Conservation (phyloP, 2,888 invertebrate species). For the Drosophila greeni region DNA sequence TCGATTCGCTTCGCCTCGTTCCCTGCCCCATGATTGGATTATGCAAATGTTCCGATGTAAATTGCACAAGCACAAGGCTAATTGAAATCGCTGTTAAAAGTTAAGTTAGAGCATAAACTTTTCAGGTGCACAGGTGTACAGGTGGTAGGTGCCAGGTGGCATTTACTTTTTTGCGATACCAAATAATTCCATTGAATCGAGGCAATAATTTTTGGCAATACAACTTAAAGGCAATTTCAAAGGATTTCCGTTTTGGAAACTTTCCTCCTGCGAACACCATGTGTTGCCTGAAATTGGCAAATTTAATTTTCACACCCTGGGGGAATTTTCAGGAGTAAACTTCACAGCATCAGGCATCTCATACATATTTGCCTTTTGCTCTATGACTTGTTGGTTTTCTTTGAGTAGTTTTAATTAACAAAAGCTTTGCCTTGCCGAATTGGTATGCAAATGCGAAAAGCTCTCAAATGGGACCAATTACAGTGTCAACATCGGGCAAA, state of each 20-base stretch:
- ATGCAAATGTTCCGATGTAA: constrained; percentile 47
- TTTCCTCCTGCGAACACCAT: not conserved
- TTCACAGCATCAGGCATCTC: constrained; percentile 24
- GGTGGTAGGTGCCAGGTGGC: constrained; percentile 8
- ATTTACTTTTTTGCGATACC: not conserved
- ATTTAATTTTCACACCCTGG: constrained; percentile 50
- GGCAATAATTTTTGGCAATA: constrained; percentile 13
- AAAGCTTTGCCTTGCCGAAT: constrained; percentile 10
- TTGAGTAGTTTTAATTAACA: constrained; percentile 32
- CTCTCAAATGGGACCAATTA: constrained; percentile 30
- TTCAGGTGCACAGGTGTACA: not conserved
- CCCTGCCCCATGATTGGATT: constrained; percentile 45
- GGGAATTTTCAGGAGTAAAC: constrained; percentile 29
- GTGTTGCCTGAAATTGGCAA: constrained; percentile 41
- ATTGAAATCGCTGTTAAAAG: constrained; percentile 31
- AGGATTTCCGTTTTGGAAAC: constrained; percentile 35
- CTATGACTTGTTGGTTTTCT: constrained; percentile 10
- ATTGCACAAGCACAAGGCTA: constrained; percentile 38
- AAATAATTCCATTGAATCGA: constrained; percentile 11
- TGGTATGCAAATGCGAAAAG: constrained; percentile 19
- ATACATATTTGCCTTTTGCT: constrained; percentile 11
- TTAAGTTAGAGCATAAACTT: constrained; percentile 11
- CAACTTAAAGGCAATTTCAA: constrained; percentile 8
- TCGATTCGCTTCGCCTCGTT: constrained; percentile 30
- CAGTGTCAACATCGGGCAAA: constrained; percentile 25